Evolutionary conservation across 2,888 invertebrate genomes (phyloP).

Genomic region (Polydrusus cervinus): DNA sequence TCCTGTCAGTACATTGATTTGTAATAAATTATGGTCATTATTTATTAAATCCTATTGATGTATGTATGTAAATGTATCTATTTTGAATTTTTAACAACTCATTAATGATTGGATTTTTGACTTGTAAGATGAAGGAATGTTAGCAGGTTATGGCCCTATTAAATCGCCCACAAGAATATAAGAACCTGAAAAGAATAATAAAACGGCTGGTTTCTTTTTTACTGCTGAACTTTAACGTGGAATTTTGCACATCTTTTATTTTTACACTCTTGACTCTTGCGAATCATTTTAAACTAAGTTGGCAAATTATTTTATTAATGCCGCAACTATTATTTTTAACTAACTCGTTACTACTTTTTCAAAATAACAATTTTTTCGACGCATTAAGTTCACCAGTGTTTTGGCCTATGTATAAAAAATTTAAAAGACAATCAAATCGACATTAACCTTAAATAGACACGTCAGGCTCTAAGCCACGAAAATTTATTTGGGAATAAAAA

Average conservation of each 20-base stretch:
- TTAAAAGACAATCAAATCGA: slow-evolving; percentile 31
- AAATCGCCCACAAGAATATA: not conserved
- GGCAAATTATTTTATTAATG: too few relatives aligned
- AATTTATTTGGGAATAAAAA: slow-evolving; percentile 31
- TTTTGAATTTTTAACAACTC: slow-evolving; percentile 46
- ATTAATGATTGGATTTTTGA: slow-evolving; percentile 23
- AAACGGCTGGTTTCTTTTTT: too few relatives aligned
- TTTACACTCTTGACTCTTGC: too few relatives aligned
- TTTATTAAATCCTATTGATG: slow-evolving; percentile 52
- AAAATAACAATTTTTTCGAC: not conserved
- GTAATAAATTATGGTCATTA: slow-evolving; percentile 53
- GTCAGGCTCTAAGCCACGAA: slow-evolving; percentile 19
- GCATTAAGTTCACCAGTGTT: not conserved
- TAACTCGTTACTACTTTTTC: too few relatives aligned
- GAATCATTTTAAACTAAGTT: too few relatives aligned
- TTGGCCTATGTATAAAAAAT: slow-evolving; percentile 7
- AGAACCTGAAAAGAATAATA: too few relatives aligned
- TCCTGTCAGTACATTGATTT: slow-evolving; percentile 45
- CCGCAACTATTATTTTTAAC: too few relatives aligned
- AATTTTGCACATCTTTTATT: too few relatives aligned
- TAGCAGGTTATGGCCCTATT: not conserved
- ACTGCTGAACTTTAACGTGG: too few relatives aligned
- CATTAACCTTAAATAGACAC: slow-evolving; percentile 36
- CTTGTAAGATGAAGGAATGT: not conserved
- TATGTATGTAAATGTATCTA: slow-evolving; percentile 35